These are phyloP conservation scores for Hydrocynus forskahlii DNA, from an alignment of 2,797 vertebrate species.

Conservation along the genomic window DNA sequence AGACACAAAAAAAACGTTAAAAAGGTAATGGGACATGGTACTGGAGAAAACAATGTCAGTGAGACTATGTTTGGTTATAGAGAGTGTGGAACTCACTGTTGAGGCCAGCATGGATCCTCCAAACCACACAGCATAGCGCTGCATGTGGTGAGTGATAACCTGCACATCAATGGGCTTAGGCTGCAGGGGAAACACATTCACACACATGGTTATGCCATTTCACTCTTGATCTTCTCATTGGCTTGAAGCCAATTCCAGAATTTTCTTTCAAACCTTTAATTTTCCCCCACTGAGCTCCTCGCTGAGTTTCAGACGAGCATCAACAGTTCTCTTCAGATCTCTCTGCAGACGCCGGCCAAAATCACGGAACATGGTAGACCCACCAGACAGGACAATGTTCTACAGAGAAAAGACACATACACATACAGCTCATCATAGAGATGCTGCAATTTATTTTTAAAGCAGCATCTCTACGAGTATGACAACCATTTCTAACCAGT, in stretches of 20 bases:
- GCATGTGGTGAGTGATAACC: constrained; percentile 98
- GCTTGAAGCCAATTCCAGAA: neutral
- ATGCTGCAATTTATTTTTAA: too few species aligned
- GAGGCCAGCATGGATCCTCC: constrained; percentile 98
- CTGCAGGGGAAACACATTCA: constrained; percentile 67
- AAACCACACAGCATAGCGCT: constrained; percentile 98
- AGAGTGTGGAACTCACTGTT: constrained; percentile 83
- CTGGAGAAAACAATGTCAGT: neutral
- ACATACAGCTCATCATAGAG: neutral
- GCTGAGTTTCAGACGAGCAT: constrained; percentile 93
- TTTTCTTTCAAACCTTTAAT: constrained; percentile 83
- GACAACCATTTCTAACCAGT: too few species aligned
- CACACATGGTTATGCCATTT: neutral
- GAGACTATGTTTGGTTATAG: neutral
- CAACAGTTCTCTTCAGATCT: constrained; percentile 96
- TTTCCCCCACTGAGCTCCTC: constrained; percentile 97
- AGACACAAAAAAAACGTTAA: too few species aligned
- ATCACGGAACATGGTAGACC: constrained; percentile 99
- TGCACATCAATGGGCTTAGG: constrained; percentile 98
- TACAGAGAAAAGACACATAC: constrained; percentile 59
- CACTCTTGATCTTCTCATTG: neutral
- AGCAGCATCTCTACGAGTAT: too few species aligned
- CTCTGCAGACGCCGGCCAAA: constrained; percentile 96
- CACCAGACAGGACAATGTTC: constrained; percentile 97
- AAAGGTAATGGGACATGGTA: neutral